Percentiles rank a stretch among this genome's conserved stretches.
Evolutionary conservation across 2,888 invertebrate species (phyloP).

Genomic region (Idaea biselata): DNA sequence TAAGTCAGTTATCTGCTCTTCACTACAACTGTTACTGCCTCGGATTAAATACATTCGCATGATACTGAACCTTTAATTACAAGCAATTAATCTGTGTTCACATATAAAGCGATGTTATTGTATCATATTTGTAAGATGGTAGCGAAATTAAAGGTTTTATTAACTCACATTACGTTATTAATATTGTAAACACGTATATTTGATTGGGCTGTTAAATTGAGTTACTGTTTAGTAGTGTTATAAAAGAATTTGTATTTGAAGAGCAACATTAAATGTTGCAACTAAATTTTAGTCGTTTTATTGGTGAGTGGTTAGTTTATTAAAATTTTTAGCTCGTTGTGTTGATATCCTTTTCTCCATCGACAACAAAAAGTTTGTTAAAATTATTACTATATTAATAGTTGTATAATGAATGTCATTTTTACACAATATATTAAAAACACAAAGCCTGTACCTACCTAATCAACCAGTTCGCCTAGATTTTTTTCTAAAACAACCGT

Average conservation of each 20-base stretch:
- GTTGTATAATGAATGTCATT: too few relatives aligned
- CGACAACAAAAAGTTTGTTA: too few relatives aligned
- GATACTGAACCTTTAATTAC: conserved; percentile 16
- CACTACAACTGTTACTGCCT: not conserved
- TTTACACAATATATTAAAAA: too few relatives aligned
- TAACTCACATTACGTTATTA: conserved; percentile 26
- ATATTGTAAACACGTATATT: conserved; percentile 19
- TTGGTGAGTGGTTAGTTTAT: not conserved
- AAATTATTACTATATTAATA: too few relatives aligned
- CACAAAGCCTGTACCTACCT: too few relatives aligned
- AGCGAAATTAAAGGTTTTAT: not conserved
- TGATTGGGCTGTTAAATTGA: conserved; percentile 21
- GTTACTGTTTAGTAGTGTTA: conserved; percentile 11
- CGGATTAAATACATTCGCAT: not conserved
- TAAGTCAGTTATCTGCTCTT: not conserved
- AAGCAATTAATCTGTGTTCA: conserved; percentile 19
- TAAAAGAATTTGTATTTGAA: conserved; percentile 6
- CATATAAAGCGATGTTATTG: conserved; percentile 12
- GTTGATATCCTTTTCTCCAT: too few relatives aligned
- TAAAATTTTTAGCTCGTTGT: too few relatives aligned
- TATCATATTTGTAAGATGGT: conserved; percentile 17
- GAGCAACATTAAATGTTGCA: conserved; percentile 13
- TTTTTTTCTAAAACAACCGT: too few relatives aligned
- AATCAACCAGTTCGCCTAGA: too few relatives aligned
- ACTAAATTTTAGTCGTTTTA: too few relatives aligned